These are phyloP conservation scores for Drosophila serrata DNA, from an alignment of 1,140 invertebrate genomes.

Conservation along the genomic window DNA sequence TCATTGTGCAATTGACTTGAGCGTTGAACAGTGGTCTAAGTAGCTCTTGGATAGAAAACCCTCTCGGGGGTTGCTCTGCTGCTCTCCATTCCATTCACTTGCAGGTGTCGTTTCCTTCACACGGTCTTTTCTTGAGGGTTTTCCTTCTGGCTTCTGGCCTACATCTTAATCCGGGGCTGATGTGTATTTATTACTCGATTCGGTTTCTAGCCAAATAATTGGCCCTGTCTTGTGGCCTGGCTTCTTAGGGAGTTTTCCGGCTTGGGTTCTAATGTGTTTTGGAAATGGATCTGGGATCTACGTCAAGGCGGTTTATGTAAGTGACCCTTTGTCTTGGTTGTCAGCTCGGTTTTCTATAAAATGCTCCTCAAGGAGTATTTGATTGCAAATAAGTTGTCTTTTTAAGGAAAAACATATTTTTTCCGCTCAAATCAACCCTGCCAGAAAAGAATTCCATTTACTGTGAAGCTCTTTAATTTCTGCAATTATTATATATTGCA, in stretches of 20 bases:
- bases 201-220: constrained; percentile 43
- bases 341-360: neutral
- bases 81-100: constrained; percentile 29
- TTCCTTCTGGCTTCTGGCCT: constrained; percentile 41
- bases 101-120: constrained; percentile 71
- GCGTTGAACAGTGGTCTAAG: constrained; percentile 42
- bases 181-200: constrained; percentile 48
- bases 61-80: constrained; percentile 37
- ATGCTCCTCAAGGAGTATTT: neutral
- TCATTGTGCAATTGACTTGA: constrained; percentile 70
- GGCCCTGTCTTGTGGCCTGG: constrained; percentile 32
- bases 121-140: constrained; percentile 53
- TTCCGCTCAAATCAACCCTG: neutral
- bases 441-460: neutral
- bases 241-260: constrained; percentile 35
- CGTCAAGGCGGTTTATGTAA: constrained; percentile 3
- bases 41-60: constrained; percentile 37
- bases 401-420: neutral
- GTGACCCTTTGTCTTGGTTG: neutral
- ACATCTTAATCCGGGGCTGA: constrained; percentile 47
- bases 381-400: neutral
- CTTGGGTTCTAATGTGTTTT: constrained; percentile 22
- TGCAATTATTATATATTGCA: neutral
- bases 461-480: neutral
- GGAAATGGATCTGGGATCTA: constrained; percentile 20